Conservation (phyloP, 2,797 vertebrate genomes). For the Pitangus sulphuratus region DNA sequence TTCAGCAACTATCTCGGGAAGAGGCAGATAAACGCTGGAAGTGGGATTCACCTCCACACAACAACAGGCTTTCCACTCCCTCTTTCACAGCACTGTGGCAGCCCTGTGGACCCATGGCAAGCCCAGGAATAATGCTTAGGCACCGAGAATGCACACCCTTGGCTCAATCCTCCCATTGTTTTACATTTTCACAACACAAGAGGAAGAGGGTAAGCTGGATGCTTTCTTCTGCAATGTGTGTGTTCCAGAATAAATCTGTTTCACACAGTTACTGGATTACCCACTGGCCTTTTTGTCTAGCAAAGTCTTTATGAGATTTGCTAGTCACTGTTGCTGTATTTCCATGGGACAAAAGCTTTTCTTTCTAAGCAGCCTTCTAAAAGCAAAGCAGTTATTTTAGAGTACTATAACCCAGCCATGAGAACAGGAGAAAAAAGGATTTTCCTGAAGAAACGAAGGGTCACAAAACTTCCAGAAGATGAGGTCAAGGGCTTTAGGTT, state of each 20-base stretch:
- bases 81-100: neutral
- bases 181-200: neutral
- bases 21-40: neutral
- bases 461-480: neutral
- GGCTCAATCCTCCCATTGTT: neutral
- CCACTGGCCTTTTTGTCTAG: neutral
- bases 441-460: neutral
- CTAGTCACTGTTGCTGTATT: neutral
- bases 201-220: neutral
- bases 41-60: neutral
- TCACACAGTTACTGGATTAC: slow-evolving; percentile 7
- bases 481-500: neutral
- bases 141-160: neutral
- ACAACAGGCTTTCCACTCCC: neutral
- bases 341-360: neutral
- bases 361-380: neutral
- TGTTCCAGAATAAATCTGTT: slow-evolving; percentile 8
- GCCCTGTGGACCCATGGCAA: neutral
- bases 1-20: neutral
- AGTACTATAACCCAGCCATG: neutral
- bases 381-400: neutral
- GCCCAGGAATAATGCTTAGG: neutral
- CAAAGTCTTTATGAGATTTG: slow-evolving; percentile 11
- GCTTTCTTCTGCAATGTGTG: neutral
- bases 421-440: neutral